Evolutionary conservation across 2,888 invertebrate genomes (phyloP).

Genomic region (Liodrosophila aerea): DNA sequence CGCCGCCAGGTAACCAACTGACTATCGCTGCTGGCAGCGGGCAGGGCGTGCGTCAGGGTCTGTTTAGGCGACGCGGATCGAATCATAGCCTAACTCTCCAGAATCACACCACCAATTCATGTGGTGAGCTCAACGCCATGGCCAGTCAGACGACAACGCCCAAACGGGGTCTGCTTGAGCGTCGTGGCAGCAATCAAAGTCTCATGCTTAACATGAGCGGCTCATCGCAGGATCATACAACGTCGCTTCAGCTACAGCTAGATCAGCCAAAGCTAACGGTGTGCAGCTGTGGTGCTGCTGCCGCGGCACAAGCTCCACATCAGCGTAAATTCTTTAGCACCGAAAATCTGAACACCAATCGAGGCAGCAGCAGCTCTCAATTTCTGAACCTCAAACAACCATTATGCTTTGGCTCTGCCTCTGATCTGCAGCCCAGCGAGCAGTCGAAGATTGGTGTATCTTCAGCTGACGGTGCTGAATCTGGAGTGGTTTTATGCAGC

Average conservation of each 20-base stretch:
- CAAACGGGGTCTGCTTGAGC: slow-evolving; percentile 89
- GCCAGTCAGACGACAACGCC: slow-evolving; percentile 82
- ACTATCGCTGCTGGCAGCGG: slow-evolving; percentile 52
- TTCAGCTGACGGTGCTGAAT: slow-evolving; percentile 18
- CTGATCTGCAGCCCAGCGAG: slow-evolving; percentile 80
- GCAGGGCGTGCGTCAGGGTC: slow-evolving; percentile 59
- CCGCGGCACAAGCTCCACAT: slow-evolving; percentile 59
- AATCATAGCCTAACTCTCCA: slow-evolving; percentile 85
- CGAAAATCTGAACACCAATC: slow-evolving; percentile 79
- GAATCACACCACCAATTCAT: slow-evolving; percentile 82
- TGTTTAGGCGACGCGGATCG: slow-evolving; percentile 81
- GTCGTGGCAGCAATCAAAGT: slow-evolving; percentile 95
- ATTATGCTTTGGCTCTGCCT: slow-evolving; percentile 82
- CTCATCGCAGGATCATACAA: slow-evolving; percentile 38
- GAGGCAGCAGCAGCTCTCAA: slow-evolving; percentile 67
- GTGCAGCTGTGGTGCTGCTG: slow-evolving; percentile 62
- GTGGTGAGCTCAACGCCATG: slow-evolving; percentile 83
- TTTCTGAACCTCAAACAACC: slow-evolving; percentile 79
- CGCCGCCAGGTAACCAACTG: slow-evolving; percentile 30
- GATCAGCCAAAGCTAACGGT: slow-evolving; percentile 60
- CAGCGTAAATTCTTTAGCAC: slow-evolving; percentile 82
- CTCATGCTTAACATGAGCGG: slow-evolving; percentile 88
- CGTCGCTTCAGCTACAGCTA: slow-evolving; percentile 11
- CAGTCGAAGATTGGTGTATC: slow-evolving; percentile 33
- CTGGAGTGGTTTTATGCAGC: slow-evolving; percentile 40